Evolutionary conservation across 2,797 vertebrate species (phyloP).

Genomic region (Galagoides demidoff): DNA sequence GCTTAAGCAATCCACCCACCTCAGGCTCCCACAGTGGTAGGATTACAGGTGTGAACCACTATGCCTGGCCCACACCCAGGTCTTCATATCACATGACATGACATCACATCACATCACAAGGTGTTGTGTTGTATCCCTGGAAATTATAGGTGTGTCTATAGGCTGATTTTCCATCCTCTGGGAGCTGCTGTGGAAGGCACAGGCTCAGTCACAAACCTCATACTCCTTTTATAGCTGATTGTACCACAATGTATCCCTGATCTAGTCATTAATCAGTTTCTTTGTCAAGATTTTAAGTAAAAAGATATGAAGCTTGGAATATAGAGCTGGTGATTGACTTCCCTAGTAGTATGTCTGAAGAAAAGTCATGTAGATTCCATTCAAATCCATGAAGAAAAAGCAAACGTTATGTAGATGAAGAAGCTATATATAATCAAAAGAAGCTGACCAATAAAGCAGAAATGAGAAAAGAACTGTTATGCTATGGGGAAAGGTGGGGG

Average conservation of each 20-base stretch:
- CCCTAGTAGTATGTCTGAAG: neutral
- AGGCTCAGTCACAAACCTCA: neutral
- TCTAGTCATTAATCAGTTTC: neutral
- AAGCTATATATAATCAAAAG: neutral
- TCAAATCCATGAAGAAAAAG: neutral
- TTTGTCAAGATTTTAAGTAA: slow-evolving; percentile 39
- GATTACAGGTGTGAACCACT: too few relatives aligned
- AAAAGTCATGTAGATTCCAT: neutral
- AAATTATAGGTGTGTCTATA: too few relatives aligned
- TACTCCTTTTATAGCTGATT: neutral
- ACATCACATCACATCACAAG: neutral
- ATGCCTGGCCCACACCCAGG: neutral
- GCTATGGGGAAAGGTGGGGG: too few relatives aligned
- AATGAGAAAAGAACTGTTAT: neutral
- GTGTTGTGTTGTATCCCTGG: neutral
- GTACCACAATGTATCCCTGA: neutral
- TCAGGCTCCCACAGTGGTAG: too few relatives aligned
- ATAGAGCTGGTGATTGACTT: neutral
- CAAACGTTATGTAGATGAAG: neutral
- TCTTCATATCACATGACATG: neutral
- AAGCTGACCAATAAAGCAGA: neutral
- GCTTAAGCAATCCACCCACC: too few relatives aligned
- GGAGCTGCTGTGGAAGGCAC: neutral
- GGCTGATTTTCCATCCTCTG: neutral
- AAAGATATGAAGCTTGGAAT: neutral